A percentile compares a stretch with the other conserved stretches of the same genome.
These are phyloP conservation scores for Myripristis murdjan DNA, from an alignment of 2,797 vertebrate genomes.

Conservation along the genomic window DNA sequence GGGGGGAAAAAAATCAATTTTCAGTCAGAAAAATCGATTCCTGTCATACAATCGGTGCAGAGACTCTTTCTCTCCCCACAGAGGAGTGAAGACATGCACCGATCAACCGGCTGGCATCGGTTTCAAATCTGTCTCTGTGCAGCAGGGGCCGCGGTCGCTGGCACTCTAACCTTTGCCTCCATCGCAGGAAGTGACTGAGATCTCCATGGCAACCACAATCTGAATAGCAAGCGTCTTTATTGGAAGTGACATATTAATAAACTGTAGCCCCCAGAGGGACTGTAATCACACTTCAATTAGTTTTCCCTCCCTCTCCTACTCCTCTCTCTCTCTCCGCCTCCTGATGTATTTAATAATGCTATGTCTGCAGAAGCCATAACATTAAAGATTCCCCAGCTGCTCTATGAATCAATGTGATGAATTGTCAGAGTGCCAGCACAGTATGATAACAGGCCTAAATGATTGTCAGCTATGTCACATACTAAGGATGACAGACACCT, in stretches of 20 bases:
- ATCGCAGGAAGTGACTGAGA: slow-evolving; percentile 70
- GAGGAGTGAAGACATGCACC: not conserved
- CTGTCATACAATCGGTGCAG: not conserved
- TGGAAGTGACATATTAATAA: slow-evolving; percentile 88
- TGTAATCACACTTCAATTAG: slow-evolving; percentile 84
- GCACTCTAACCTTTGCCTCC: slow-evolving; percentile 78
- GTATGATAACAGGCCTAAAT: slow-evolving; percentile 4
- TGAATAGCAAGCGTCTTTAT: slow-evolving; percentile 79
- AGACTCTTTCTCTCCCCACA: not conserved
- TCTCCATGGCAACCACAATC: slow-evolving; percentile 83
- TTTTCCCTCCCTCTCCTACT: slow-evolving; percentile 43
- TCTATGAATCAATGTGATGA: slow-evolving; percentile 58
- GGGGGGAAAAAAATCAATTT: slow-evolving; percentile 18
- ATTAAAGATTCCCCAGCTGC: slow-evolving; percentile 41
- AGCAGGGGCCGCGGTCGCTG: slow-evolving; percentile 41
- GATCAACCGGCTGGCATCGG: slow-evolving; percentile 22
- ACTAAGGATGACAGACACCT: not conserved
- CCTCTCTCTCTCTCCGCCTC: slow-evolving; percentile 33
- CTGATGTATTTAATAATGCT: slow-evolving; percentile 62
- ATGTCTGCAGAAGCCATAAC: slow-evolving; percentile 45
- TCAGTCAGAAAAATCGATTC: slow-evolving; percentile 11
- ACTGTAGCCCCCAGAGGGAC: slow-evolving; percentile 78
- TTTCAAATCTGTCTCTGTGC: slow-evolving; percentile 47
- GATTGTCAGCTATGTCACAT: slow-evolving; percentile 14
- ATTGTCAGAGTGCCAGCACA: slow-evolving; percentile 26